Conservation (phyloP, 2,113 vertebrate species). For the Gymnorhina tibicen region DNA sequence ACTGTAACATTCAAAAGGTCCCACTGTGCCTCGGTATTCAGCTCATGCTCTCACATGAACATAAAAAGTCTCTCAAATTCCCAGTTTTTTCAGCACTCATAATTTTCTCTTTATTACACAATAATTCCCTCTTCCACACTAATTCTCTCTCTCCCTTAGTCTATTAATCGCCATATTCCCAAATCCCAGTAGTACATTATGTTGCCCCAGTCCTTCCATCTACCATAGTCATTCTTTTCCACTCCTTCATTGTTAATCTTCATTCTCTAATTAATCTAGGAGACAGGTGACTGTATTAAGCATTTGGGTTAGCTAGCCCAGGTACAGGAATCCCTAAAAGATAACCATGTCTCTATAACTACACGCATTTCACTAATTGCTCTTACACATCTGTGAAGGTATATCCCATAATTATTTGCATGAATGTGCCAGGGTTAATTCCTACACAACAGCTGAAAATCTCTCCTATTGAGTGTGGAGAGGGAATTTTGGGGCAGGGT, state of each 20-base stretch:
- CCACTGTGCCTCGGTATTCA: background rate
- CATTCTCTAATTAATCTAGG: background rate
- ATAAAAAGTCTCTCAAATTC: background rate
- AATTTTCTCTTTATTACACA: background rate
- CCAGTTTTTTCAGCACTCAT: background rate
- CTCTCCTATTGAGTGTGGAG: accelerated
- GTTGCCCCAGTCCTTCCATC: background rate
- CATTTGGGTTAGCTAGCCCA: background rate
- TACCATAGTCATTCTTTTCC: background rate
- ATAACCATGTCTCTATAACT: background rate
- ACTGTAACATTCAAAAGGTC: background rate
- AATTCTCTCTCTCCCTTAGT: background rate
- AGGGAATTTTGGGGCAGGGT: background rate
- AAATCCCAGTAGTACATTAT: background rate
- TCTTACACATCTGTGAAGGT: background rate
- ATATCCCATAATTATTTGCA: background rate
- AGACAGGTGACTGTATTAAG: background rate
- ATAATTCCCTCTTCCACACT: background rate
- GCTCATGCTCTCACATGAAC: background rate
- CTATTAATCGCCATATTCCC: background rate
- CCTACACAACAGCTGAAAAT: background rate
- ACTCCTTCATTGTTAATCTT: background rate
- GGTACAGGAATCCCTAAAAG: background rate
- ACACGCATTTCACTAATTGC: background rate
- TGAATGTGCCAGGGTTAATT: background rate